Base-by-base conservation (phyloP, 2,113 vertebrate genomes). In the Centropus unirufus region DNA sequence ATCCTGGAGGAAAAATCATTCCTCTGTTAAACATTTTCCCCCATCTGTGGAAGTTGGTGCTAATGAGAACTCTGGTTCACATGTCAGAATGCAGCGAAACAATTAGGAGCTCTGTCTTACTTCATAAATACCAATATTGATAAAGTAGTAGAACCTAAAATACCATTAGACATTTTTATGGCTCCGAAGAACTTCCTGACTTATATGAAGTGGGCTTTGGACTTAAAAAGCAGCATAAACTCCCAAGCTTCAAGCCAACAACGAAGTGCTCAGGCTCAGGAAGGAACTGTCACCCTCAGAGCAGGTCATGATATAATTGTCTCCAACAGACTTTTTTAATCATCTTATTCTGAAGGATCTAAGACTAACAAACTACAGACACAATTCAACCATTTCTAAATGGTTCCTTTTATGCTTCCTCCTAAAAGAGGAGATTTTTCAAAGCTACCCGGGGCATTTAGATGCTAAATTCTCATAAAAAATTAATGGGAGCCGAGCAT, bases 81-180 rank as follows among this genome's bases (percentile, higher is more conserved):
- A 1, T 12, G 59, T 42, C 90, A 85, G 51, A 3, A 47, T 30
- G 5, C 80, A 55, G 32, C 8, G 66, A 68, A 92, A 84, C 89
- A 92, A 94, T 93, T 57, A 89, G 57, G 76, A 78, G 89, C 13
- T 52, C 21, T 73, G 69, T 42, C 68, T 58, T 36, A 72, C 83
- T 75, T 82, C 84, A 93, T 85, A 95, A 95, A 95, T 61, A 85
- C 81, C 89, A 61, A 86, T 93, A 93, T 83, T 88, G 95, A 95
- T 95, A 34, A 95, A 95, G 91, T 5, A 63, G 77, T 19, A 93
- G 70, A 52, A 49, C 54, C 63, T 82, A 69, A 91, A 94, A 21
- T 17, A n/a, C 87, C 39, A 13, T 32, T 57, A 73, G 87, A 82
- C 11, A 2, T 87, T 73, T 95, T 95, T 82, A 91, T 7, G 49